A percentile compares a stretch with the other conserved stretches of the same genome.
These are phyloP conservation scores for Oceanodroma tethys DNA, from an alignment of 2,113 vertebrate species.

Conservation along the genomic window DNA sequence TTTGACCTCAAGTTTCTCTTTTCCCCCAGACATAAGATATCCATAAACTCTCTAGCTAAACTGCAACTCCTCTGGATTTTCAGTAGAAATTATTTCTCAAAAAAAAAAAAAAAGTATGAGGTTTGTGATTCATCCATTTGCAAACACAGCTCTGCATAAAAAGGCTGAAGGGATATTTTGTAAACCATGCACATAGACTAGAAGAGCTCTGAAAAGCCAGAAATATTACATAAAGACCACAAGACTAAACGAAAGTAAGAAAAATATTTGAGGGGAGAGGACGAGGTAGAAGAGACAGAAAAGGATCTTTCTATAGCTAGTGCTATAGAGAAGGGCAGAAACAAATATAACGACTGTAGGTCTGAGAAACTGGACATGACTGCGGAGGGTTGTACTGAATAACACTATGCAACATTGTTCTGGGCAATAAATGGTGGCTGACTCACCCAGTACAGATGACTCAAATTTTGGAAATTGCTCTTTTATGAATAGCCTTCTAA, in stretches of 20 bases:
- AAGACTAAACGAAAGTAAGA: slow-evolving; percentile 27
- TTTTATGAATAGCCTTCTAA: slow-evolving; percentile 3
- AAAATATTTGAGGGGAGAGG: slow-evolving; percentile 12
- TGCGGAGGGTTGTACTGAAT: not conserved
- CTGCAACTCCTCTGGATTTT: not conserved
- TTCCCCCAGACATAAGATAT: not conserved
- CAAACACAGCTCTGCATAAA: not conserved
- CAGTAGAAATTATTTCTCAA: not conserved
- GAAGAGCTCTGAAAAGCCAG: not conserved
- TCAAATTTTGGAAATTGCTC: slow-evolving; percentile 17
- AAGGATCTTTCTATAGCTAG: not conserved
- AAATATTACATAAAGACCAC: slow-evolving; percentile 3
- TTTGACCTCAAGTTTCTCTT: not conserved
- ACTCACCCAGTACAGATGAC: not conserved
- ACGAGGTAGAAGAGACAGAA: not conserved
- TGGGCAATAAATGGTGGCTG: not conserved
- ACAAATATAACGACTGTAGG: not conserved
- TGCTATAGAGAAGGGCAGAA: not conserved
- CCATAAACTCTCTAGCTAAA: not conserved
- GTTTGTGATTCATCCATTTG: slow-evolving; percentile 34
- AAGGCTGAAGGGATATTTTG: not conserved
- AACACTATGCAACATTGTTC: not conserved
- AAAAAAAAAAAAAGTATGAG: not conserved
- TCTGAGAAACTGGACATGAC: not conserved
- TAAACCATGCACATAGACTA: not conserved